phyloP scores from a whole-genome alignment of 2,888 invertebrate species.

The Malthinus seriepunctatus region DNA sequence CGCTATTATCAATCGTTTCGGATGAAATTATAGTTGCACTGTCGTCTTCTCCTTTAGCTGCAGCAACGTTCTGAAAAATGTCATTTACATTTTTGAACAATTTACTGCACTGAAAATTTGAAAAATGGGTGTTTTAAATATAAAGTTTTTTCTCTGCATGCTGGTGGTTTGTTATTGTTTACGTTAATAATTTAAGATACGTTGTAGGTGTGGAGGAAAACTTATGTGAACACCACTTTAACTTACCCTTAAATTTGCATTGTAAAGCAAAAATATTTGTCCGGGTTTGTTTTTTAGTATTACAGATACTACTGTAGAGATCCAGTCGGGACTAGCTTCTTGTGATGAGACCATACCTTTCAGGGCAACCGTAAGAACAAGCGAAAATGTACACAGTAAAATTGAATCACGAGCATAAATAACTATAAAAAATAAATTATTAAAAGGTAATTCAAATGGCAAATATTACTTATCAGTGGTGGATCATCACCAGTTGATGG shows the following conservation, averaged over 20 bases:
- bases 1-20: background rate
- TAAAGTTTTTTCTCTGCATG: no score
- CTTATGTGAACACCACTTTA: no score
- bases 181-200: no score
- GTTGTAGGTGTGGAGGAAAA: no score
- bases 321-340: slow-evolving; percentile 41
- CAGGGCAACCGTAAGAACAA: slow-evolving; percentile 45
- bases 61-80: slow-evolving; percentile 40
- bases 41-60: slow-evolving; percentile 48
- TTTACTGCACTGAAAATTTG: background rate
- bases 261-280: slow-evolving; percentile 33
- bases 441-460: background rate
- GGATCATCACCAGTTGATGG: slow-evolving; percentile 63
- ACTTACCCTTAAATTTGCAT: slow-evolving; percentile 33
- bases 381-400: slow-evolving; percentile 41
- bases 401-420: slow-evolving; percentile 45
- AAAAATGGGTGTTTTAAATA: no score
- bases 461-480: slow-evolving; percentile 60
- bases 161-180: no score
- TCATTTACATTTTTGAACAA: background rate
- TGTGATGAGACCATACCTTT: slow-evolving; percentile 38
- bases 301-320: slow-evolving; percentile 32
- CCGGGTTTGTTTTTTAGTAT: slow-evolving; percentile 31
- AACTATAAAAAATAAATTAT: slow-evolving; percentile 41
- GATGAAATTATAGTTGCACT: slow-evolving; percentile 35